A percentile compares a stretch with the other conserved stretches of the same genome.
These are phyloP conservation scores for Carduelis carduelis DNA, from an alignment of 2,797 vertebrate genomes.

Conservation along the genomic window DNA sequence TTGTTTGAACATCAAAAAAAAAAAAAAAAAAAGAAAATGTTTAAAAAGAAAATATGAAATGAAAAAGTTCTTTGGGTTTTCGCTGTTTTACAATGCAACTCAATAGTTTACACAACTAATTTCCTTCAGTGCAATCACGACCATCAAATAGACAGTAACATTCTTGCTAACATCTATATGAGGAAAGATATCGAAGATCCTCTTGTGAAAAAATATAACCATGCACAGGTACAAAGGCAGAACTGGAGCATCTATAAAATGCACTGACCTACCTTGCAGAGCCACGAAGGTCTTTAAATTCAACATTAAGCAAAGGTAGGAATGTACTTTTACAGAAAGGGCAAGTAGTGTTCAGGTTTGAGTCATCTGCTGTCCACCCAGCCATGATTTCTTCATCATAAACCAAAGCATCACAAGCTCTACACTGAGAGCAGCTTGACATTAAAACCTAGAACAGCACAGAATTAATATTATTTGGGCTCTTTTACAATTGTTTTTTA, in stretches of 20 bases:
- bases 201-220: not conserved
- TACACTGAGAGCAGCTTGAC: conserved; percentile 97
- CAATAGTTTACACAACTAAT: not conserved
- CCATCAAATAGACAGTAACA: accelerated
- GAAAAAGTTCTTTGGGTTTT: not conserved
- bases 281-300: conserved; percentile 93
- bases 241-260: not conserved
- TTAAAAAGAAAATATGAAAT: not conserved
- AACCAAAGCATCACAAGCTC: conserved; percentile 87
- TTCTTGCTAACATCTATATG: accelerated
- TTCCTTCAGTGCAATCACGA: not conserved
- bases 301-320: conserved; percentile 90
- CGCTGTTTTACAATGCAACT: not conserved
- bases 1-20: not conserved
- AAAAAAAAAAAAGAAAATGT: not conserved
- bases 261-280: conserved; percentile 87
- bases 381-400: conserved; percentile 99
- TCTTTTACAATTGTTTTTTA: not conserved
- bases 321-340: conserved; percentile 92
- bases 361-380: conserved; percentile 96
- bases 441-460: conserved; percentile 86
- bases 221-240: not conserved
- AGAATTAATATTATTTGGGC: not conserved
- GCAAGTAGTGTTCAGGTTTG: conserved; percentile 94
- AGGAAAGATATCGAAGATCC: not conserved